Evolutionary conservation across 2,888 invertebrate genomes (phyloP).

Genomic region (Mythimna ferrago): DNA sequence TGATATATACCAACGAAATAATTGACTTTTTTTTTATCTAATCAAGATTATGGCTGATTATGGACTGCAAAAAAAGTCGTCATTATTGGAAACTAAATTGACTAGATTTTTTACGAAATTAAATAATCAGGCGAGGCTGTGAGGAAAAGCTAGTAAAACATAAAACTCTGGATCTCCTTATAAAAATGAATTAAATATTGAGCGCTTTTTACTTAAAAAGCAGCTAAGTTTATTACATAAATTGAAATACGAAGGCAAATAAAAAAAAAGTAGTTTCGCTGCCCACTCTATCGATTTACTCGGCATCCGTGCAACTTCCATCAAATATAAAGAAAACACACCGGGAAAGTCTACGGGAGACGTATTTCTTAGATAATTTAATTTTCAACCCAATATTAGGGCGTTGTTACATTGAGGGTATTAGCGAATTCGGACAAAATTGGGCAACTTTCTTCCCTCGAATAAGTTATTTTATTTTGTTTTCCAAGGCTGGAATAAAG

Average conservation of each 20-base stretch:
- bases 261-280: slow-evolving; percentile 1
- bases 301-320: slow-evolving; percentile 51
- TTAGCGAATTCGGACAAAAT: slow-evolving; percentile 59
- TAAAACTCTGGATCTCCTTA: background rate
- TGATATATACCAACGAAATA: no score
- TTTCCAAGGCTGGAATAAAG: slow-evolving; percentile 40
- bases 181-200: slow-evolving; percentile 2
- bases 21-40: no score
- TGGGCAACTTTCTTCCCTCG: slow-evolving; percentile 43
- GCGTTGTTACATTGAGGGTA: slow-evolving; percentile 58
- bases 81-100: no score
- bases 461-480: slow-evolving; percentile 57
- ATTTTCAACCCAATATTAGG: slow-evolving; percentile 64
- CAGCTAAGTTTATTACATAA: background rate
- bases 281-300: slow-evolving; percentile 43
- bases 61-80: no score
- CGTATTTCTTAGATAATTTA: slow-evolving; percentile 70
- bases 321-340: slow-evolving; percentile 62
- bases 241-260: slow-evolving; percentile 3
- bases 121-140: no score
- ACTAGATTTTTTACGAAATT: no score
- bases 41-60: no score
- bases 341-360: slow-evolving; percentile 51
- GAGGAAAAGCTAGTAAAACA: background rate
- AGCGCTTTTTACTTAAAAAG: background rate